Conservation (phyloP, 2,888 invertebrate genomes). For the Amiota minor region DNA sequence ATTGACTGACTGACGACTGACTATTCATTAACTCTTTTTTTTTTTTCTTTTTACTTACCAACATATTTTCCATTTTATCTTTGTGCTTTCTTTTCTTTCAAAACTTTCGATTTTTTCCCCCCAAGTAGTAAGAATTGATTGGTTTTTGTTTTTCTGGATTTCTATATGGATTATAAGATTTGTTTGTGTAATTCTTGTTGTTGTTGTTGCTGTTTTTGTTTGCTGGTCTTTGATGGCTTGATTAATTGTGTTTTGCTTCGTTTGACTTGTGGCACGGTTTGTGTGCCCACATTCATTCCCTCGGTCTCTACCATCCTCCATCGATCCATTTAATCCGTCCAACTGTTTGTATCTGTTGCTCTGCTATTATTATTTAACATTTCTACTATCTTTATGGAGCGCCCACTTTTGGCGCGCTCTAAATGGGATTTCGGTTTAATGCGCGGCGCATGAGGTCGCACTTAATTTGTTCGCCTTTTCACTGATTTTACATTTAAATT, state of each 20-base stretch:
- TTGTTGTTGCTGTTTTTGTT: neutral
- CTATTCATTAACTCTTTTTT: constrained; percentile 16
- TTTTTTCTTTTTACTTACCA: neutral
- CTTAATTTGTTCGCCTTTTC: no score
- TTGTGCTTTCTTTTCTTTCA: constrained; percentile 1
- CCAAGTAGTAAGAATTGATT: neutral
- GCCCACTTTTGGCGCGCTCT: constrained; percentile 12
- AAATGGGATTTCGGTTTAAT: no score
- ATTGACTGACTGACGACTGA: constrained; percentile 7
- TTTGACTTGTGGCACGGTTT: neutral
- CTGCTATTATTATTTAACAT: no score
- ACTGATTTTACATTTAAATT: no score
- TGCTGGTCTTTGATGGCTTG: constrained; percentile 18
- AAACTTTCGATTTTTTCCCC: constrained; percentile 20
- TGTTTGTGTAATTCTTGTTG: neutral
- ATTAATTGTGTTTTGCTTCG: constrained; percentile 19
- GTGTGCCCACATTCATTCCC: neutral
- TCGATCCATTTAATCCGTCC: no score
- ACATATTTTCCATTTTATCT: neutral
- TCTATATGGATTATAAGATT: neutral
- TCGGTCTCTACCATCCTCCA: no score
- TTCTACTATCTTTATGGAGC: neutral
- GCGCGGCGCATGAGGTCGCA: no score
- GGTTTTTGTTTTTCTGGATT: constrained; percentile 3
- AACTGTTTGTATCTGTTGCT: no score